These are phyloP conservation scores for Oasisia sp. DNA, from an alignment of 2,888 invertebrate species.

Conservation along the genomic window DNA sequence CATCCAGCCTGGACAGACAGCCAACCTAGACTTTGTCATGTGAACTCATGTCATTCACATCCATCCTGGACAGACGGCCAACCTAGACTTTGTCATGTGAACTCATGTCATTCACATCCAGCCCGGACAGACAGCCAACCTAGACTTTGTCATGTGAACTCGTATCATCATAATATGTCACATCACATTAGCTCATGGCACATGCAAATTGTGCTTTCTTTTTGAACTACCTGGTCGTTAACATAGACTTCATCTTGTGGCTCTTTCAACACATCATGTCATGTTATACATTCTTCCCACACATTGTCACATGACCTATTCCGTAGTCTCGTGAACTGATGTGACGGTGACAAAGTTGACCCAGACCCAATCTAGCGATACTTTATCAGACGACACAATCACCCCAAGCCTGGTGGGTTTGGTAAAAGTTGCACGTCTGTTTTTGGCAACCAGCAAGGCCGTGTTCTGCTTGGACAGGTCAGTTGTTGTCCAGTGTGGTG, in stretches of 20 bases:
- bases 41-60: slow-evolving; percentile 52
- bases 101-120: slow-evolving; percentile 50
- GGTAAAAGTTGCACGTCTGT: no score
- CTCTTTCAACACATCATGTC: not conserved
- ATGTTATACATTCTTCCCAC: not conserved
- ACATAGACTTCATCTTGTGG: not conserved
- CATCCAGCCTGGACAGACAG: slow-evolving; percentile 46
- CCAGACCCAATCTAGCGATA: not conserved
- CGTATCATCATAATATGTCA: not conserved
- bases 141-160: slow-evolving; percentile 49
- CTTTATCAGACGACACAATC: not conserved
- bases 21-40: slow-evolving; percentile 50
- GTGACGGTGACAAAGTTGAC: not conserved
- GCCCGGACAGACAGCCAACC: slow-evolving; percentile 46
- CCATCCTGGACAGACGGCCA: slow-evolving; percentile 46
- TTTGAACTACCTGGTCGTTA: not conserved
- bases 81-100: slow-evolving; percentile 52
- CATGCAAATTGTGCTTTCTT: not conserved
- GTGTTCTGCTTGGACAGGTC: no score
- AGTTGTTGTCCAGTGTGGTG: no score
- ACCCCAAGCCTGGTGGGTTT: not conserved
- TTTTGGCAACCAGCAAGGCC: no score
- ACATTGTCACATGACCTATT: not conserved
- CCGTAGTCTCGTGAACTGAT: not conserved
- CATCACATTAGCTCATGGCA: not conserved